Conservation (phyloP, 2,888 invertebrate species). For the Tubiluchus corallicola region DNA sequence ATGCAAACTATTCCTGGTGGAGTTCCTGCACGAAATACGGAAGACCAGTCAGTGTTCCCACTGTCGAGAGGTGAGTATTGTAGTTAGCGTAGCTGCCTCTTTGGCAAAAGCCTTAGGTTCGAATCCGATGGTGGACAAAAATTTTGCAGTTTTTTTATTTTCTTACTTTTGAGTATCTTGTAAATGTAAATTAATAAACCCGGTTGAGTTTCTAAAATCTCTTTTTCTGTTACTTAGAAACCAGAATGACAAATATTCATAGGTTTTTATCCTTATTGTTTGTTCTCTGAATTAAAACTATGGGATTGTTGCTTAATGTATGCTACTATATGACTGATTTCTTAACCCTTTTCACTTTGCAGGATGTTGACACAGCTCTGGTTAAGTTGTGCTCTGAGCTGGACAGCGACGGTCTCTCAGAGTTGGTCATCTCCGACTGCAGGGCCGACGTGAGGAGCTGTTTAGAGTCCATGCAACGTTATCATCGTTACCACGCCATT, state of each 20-base stretch:
- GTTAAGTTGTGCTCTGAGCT: conserved; percentile 30
- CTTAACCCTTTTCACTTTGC: too few species aligned
- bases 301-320: too few species aligned
- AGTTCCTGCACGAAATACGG: conserved; percentile 26
- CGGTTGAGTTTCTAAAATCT: too few species aligned
- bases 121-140: too few species aligned
- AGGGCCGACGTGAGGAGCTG: conserved; percentile 29
- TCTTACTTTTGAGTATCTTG: too few species aligned
- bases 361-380: conserved; percentile 32
- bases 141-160: too few species aligned
- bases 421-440: conserved; percentile 20
- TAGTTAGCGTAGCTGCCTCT: too few species aligned
- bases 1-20: conserved; percentile 28
- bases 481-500: conserved; percentile 28
- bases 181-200: too few species aligned
- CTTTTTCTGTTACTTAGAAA: conserved; percentile 6
- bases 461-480: conserved; percentile 27
- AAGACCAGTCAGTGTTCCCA: conserved; percentile 20
- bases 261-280: conserved; percentile 7
- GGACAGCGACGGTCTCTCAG: conserved; percentile 19
- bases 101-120: too few species aligned
- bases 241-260: conserved; percentile 2
- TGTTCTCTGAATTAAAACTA: too few species aligned
- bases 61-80: conserved; percentile 20
- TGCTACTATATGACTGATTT: too few species aligned